These are phyloP conservation scores for Lucinisca nassula DNA, from an alignment of 2,888 invertebrate genomes.

Conservation along the genomic window DNA sequence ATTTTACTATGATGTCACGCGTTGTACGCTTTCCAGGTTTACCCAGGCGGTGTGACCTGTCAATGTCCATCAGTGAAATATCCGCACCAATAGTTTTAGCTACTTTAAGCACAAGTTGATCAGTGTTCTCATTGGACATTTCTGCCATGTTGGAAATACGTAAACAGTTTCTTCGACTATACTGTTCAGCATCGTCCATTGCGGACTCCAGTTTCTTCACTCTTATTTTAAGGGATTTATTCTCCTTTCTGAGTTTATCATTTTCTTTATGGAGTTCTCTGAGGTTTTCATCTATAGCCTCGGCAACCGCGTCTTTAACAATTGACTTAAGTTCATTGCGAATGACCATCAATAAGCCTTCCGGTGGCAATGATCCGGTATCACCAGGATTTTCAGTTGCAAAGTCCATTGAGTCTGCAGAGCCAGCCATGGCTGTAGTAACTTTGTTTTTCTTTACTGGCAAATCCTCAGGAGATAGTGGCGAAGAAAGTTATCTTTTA, in stretches of 20 bases:
- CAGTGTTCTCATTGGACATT: not conserved
- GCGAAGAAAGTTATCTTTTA: not conserved
- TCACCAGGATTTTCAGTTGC: too few species aligned
- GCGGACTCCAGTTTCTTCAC: too few species aligned
- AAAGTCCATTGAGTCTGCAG: not conserved
- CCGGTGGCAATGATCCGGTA: not conserved
- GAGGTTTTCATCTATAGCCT: not conserved
- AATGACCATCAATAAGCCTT: not conserved
- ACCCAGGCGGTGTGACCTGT: conserved; percentile 10
- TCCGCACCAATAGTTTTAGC: not conserved
- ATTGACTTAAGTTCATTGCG: not conserved
- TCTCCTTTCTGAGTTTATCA: not conserved
- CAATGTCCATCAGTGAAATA: not conserved
- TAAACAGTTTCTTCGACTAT: too few species aligned
- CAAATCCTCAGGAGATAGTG: not conserved
- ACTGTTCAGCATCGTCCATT: too few species aligned
- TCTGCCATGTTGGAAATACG: not conserved
- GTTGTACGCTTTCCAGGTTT: not conserved
- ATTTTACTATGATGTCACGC: conserved; percentile 21
- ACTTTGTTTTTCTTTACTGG: not conserved
- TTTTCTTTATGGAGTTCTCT: not conserved
- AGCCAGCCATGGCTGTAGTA: not conserved
- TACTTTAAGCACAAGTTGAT: not conserved
- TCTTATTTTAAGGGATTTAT: not conserved
- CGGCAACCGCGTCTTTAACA: not conserved